Evolutionary conservation across 1,140 invertebrate genomes (phyloP).

Genomic region (Lethrus apterus): DNA sequence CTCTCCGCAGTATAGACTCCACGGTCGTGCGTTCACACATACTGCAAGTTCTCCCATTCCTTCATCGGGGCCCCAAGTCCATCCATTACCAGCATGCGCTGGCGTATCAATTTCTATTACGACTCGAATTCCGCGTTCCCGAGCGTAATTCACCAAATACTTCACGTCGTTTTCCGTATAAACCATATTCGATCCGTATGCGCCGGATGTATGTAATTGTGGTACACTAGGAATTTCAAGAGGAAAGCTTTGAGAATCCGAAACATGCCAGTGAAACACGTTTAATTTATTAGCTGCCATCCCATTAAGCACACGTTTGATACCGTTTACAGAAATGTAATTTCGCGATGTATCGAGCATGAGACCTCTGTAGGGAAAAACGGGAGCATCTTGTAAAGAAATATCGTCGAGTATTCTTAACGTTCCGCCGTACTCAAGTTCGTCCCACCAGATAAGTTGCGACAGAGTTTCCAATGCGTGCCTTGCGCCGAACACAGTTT

Average conservation of each 20-base stretch:
- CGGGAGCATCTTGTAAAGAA: constrained; percentile 50
- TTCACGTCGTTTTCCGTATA: constrained; percentile 63
- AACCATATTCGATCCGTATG: constrained; percentile 60
- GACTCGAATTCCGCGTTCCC: constrained; percentile 61
- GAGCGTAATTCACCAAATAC: constrained; percentile 57
- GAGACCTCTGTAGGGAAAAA: constrained; percentile 60
- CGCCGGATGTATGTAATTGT: constrained; percentile 63
- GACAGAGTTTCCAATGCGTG: constrained; percentile 73
- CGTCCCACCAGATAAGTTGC: constrained; percentile 71
- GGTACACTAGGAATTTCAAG: constrained; percentile 61
- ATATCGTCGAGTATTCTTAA: constrained; percentile 49
- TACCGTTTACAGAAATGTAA: constrained; percentile 59
- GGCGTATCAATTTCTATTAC: constrained; percentile 72
- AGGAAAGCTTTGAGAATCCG: constrained; percentile 78
- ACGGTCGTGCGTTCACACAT: constrained; percentile 68
- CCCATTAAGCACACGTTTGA: constrained; percentile 62
- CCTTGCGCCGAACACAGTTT: constrained; percentile 67
- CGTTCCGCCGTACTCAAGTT: constrained; percentile 51
- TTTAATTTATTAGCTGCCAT: constrained; percentile 77
- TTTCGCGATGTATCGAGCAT: constrained; percentile 71
- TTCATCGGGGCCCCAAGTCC: constrained; percentile 64
- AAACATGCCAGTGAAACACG: constrained; percentile 79
- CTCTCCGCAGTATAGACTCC: constrained; percentile 70
- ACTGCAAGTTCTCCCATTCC: constrained; percentile 62
- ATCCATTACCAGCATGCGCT: constrained; percentile 72